Conservation (phyloP, 2,888 invertebrate species). For the Drosophila paranaensis region DNA sequence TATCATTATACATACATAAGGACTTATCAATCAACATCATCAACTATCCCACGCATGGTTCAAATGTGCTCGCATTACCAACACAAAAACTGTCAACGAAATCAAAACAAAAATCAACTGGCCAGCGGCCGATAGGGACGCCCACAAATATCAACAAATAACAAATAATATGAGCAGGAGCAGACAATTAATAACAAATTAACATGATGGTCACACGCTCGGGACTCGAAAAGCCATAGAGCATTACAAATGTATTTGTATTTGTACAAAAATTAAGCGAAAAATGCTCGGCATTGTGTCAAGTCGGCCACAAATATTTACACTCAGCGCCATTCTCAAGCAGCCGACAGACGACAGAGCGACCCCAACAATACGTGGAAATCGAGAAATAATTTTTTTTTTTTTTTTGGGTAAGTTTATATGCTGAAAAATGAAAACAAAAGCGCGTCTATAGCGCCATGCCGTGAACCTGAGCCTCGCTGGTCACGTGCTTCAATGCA, state of each 20-base stretch:
- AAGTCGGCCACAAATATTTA: constrained; percentile 76
- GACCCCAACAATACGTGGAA: constrained; percentile 35
- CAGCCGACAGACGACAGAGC: constrained; percentile 1
- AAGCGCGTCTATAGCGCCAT: constrained; percentile 55
- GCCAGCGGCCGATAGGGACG: constrained; percentile 42
- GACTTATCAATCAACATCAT: constrained; percentile 29
- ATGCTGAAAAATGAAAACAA: constrained; percentile 71
- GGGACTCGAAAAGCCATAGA: constrained; percentile 48
- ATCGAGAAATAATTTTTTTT: constrained; percentile 44
- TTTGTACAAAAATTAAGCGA: constrained; percentile 81
- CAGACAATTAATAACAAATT: constrained; percentile 83
- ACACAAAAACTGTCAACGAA: constrained; percentile 37
- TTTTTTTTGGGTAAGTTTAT: constrained; percentile 50
- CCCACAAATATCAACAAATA: constrained; percentile 26
- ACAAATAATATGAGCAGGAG: constrained; percentile 2
- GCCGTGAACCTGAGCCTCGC: constrained; percentile 64
- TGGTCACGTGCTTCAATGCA: constrained; percentile 83
- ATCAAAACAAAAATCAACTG: constrained; percentile 76
- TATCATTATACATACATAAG: constrained; percentile 14
- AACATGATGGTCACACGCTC: constrained; percentile 80
- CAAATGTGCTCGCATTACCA: constrained; percentile 40
- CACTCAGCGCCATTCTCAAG: constrained; percentile 56
- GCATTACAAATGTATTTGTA: constrained; percentile 68
- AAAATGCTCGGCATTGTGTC: constrained; percentile 72
- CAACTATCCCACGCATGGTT: constrained; percentile 46